A percentile compares a stretch with the other conserved stretches of the same genome.
These are phyloP conservation scores for Nasonovia ribisnigri DNA, from an alignment of 2,888 invertebrate species.

Conservation along the genomic window DNA sequence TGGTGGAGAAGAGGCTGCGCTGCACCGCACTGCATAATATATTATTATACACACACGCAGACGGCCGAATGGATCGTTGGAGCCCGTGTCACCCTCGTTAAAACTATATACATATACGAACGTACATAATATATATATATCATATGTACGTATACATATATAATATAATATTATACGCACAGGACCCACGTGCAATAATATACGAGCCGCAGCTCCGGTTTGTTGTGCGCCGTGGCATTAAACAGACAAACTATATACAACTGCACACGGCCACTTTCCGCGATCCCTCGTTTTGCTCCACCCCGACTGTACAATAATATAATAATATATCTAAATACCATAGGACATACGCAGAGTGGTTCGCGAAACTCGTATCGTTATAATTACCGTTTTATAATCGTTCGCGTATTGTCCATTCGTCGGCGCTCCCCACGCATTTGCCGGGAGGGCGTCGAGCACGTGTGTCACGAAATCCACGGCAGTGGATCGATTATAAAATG, in stretches of 20 bases:
- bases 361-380: background rate
- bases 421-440: too few relatives aligned
- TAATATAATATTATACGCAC: too few relatives aligned
- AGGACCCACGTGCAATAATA: conserved; percentile 56
- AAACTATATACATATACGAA: background rate
- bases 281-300: background rate
- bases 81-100: conserved; percentile 53
- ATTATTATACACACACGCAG: background rate
- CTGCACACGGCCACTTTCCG: background rate
- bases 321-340: background rate
- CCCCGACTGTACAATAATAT: background rate
- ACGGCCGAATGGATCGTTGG: conserved; percentile 8
- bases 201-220: conserved; percentile 38
- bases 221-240: conserved; percentile 17
- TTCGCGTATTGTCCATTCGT: background rate
- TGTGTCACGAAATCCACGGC: background rate
- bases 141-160: background rate
- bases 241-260: conserved; percentile 20
- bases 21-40: background rate
- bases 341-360: background rate
- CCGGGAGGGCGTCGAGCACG: background rate
- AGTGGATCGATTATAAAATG: background rate
- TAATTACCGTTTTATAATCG: background rate
- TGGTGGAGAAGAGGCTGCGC: background rate
- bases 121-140: background rate